Evolutionary conservation across 1,140 invertebrate species (phyloP).

Genomic region (Aphidius ervi): DNA sequence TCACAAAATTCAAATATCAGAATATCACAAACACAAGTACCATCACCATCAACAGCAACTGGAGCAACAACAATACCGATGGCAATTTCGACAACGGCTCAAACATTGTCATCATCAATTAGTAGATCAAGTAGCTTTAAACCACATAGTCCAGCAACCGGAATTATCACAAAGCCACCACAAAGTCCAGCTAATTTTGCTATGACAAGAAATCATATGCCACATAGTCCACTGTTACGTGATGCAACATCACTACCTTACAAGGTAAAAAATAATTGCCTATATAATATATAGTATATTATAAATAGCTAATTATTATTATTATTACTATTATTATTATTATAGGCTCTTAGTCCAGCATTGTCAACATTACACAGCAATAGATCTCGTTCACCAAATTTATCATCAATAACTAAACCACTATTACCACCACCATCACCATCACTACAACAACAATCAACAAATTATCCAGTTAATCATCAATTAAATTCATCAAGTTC

Average conservation of each 20-base stretch:
- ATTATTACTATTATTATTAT: constrained; percentile 18
- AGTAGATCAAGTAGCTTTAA: constrained; percentile 47
- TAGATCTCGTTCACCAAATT: constrained; percentile 46
- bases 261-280: constrained; percentile 36
- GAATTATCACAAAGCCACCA: constrained; percentile 41
- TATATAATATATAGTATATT: background rate
- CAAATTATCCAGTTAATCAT: constrained; percentile 29
- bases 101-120: background rate
- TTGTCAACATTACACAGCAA: constrained; percentile 43
- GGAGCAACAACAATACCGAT: constrained; percentile 29
- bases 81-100: constrained; percentile 37
- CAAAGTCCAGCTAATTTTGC: constrained; percentile 43
- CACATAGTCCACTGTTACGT: constrained; percentile 47
- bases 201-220: constrained; percentile 27
- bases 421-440: constrained; percentile 23
- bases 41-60: constrained; percentile 40
- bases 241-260: constrained; percentile 33
- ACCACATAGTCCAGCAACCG: constrained; percentile 42
- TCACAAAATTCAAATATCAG: too few species aligned
- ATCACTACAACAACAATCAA: too few species aligned
- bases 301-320: constrained; percentile 7
- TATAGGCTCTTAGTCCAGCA: constrained; percentile 45
- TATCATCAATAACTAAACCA: constrained; percentile 39
- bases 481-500: constrained; percentile 36
- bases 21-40: background rate